Evolutionary conservation across 1,140 invertebrate species (phyloP).

Genomic region (Antheraea mylitta): DNA sequence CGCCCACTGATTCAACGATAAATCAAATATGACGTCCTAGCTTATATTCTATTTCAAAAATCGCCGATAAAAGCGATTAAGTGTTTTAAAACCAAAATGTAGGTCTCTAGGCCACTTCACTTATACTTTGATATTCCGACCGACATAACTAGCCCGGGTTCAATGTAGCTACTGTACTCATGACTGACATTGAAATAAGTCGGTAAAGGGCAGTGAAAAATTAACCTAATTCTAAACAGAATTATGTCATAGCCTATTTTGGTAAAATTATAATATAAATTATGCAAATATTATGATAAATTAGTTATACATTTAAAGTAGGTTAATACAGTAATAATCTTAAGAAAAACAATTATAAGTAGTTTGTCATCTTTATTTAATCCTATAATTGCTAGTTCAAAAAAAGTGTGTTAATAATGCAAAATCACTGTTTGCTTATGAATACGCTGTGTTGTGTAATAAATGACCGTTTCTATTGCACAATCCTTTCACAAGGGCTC

Average conservation of each 20-base stretch:
- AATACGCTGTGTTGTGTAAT: constrained; percentile 76
- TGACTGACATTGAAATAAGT: constrained; percentile 78
- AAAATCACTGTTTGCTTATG: constrained; percentile 75
- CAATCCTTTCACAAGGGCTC: constrained; percentile 78
- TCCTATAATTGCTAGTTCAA: constrained; percentile 29
- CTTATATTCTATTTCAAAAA: constrained; percentile 56
- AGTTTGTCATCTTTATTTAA: constrained; percentile 36
- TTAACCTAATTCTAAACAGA: constrained; percentile 69
- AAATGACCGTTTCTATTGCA: constrained; percentile 79
- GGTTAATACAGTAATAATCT: not conserved
- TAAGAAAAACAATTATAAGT: constrained; percentile 32
- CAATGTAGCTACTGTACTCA: constrained; percentile 73
- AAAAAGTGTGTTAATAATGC: constrained; percentile 57
- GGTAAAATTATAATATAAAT: constrained; percentile 25
- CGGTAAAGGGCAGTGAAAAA: constrained; percentile 73
- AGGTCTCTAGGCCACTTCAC: constrained; percentile 78
- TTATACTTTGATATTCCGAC: constrained; percentile 75
- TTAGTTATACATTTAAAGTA: not conserved
- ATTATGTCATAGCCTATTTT: constrained; percentile 65
- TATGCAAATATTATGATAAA: constrained; percentile 5
- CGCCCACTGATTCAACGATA: constrained; percentile 44
- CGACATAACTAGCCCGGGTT: constrained; percentile 72
- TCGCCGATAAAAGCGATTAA: constrained; percentile 51
- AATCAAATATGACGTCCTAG: constrained; percentile 41
- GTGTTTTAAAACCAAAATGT: constrained; percentile 71